These are phyloP conservation scores for Nephrocerus scutellatus DNA, from an alignment of 2,888 invertebrate genomes.

Conservation along the genomic window DNA sequence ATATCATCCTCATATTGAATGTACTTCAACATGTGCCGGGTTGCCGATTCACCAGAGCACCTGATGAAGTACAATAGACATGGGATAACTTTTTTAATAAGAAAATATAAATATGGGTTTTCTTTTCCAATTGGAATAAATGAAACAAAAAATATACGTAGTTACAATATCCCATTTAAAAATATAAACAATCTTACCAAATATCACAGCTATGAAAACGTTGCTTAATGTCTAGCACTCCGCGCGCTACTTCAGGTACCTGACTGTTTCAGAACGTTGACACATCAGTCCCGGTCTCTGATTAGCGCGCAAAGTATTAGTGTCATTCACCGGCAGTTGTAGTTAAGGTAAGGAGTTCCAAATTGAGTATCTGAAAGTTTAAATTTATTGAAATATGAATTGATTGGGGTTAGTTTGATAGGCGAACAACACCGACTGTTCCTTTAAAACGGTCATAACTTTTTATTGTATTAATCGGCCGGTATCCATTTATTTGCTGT, in stretches of 20 bases:
- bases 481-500: too few species aligned
- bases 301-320: slow-evolving; percentile 75
- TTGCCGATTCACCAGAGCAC: slow-evolving; percentile 87
- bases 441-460: too few species aligned
- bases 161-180: neutral
- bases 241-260: slow-evolving; percentile 99
- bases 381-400: too few species aligned
- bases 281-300: slow-evolving; percentile 74
- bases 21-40: slow-evolving; percentile 99
- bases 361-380: too few species aligned
- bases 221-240: slow-evolving; percentile 51
- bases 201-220: slow-evolving; percentile 27
- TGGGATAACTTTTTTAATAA: slow-evolving; percentile 59
- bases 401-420: too few species aligned
- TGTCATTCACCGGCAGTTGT: neutral
- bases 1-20: slow-evolving; percentile 78
- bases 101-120: neutral
- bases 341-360: neutral
- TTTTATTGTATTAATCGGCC: too few species aligned
- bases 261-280: slow-evolving; percentile 61
- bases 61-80: slow-evolving; percentile 99
- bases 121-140: too few species aligned
- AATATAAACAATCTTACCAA: neutral
- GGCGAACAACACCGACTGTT: too few species aligned
- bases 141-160: too few species aligned